Evolutionary conservation across 1,140 invertebrate genomes (phyloP).

Genomic region (Drosophila truncata): DNA sequence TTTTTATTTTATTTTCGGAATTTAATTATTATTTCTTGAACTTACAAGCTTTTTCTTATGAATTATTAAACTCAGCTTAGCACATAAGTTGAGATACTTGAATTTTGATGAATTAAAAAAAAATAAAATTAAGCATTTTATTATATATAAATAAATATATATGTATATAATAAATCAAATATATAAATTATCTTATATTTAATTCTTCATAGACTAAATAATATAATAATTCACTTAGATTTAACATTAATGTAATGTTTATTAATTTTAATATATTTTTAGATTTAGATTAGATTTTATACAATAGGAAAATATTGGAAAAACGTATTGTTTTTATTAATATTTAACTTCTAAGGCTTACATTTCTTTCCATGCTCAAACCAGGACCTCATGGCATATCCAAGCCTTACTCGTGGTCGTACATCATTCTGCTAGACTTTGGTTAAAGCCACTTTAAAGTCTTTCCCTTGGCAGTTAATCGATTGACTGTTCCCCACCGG

Average conservation of each 20-base stretch:
- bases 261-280: not conserved
- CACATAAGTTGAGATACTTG: not conserved
- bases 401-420: conserved; percentile 10
- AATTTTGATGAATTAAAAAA: too few species aligned
- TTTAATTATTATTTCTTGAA: not conserved
- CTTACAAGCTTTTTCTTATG: not conserved
- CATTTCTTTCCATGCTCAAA: not conserved
- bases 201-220: too few species aligned
- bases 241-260: not conserved
- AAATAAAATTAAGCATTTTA: too few species aligned
- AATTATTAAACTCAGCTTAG: not conserved
- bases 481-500: conserved; percentile 16
- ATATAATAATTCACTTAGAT: not conserved
- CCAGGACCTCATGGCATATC: conserved; percentile 18
- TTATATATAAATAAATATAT: too few species aligned
- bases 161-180: too few species aligned
- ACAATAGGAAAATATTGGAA: too few species aligned
- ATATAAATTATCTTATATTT: too few species aligned
- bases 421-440: conserved; percentile 20
- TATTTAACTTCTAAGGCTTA: not conserved
- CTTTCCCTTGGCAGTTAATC: conserved; percentile 53
- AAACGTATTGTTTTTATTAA: not conserved
- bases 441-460: conserved; percentile 48
- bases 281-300: too few species aligned
- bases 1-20: not conserved